Base-by-base conservation (phyloP, 2,797 vertebrate genomes). In the Melanotaenia trifasciata region DNA sequence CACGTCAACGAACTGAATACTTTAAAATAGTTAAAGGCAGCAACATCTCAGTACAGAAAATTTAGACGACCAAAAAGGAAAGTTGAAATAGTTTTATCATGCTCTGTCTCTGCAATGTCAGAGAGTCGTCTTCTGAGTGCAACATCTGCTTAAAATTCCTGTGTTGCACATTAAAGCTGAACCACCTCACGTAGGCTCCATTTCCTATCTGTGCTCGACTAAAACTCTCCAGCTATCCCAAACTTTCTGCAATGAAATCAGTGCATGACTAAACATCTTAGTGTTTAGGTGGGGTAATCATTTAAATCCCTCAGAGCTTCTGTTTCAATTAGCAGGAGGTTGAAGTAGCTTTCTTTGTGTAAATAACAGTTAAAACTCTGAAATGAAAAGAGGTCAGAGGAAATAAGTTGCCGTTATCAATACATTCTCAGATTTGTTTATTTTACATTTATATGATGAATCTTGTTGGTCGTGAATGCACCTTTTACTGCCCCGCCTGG, bases 391-490 rank as follows among this genome's bases (percentile, higher is more conserved):
- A 75, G 68, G 36, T 51, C 58, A 67, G 38, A 68, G 11, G 36
- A 76, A 50, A 67, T 56, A 36, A 79, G 7, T n/a, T 12, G 9
- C 59, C 35, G 26, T 63, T 81, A 24, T 59, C 32, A 51, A 6
- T 56, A 18, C 8, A 59, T 65, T 75, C 67, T 24, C 65, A 28
- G 59, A 79, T 64, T 83, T 67, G 64, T 87, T 84, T 58, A 74
- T 80, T 81, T 78, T 47, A 64, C 51, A 59, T 79, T 85, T 72
- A 30, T 67, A 35, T 67, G 57, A 73, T 78, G 43, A 76, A 63
- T 73, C 83, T 71, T 72, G 72, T 76, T 35, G 61, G 63, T 63
- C 82, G 38, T 28, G 72, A 65, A 82, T 85, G 24, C 79, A 66
- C 64, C 64, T 8, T 58, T 33, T 89, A 74, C 5, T 78, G 58